Conservation (phyloP, 1,140 invertebrate species). For the Sinonovacula constricta region DNA sequence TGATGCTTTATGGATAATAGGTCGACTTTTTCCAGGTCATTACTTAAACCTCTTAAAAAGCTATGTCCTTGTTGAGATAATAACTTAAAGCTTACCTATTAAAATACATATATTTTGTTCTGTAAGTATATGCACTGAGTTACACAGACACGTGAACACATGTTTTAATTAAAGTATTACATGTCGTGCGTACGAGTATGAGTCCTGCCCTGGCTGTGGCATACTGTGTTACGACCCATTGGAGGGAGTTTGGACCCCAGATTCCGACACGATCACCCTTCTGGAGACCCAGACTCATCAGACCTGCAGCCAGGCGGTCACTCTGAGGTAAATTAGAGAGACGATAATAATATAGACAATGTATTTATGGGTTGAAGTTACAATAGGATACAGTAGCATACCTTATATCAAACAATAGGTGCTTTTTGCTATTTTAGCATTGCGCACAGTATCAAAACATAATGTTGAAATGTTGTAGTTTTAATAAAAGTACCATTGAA, state of each 20-base stretch:
- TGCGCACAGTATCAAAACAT: too few species aligned
- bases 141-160: background rate
- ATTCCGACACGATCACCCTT: slow-evolving; percentile 91
- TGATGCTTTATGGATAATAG: background rate
- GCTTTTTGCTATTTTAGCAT: too few species aligned
- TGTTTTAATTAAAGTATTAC: background rate
- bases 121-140: background rate
- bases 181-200: slow-evolving; percentile 83
- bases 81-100: too few species aligned
- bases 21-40: background rate
- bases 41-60: background rate
- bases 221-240: slow-evolving; percentile 89
- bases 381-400: too few species aligned
- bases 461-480: too few species aligned
- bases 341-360: too few species aligned
- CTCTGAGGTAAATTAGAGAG: too few species aligned
- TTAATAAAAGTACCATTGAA: too few species aligned
- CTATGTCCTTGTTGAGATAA: background rate
- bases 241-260: slow-evolving; percentile 91
- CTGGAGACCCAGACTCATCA: slow-evolving; percentile 87
- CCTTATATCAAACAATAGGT: too few species aligned
- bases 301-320: slow-evolving; percentile 89
- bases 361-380: too few species aligned
- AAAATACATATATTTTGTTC: background rate
- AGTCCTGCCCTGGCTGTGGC: slow-evolving; percentile 90